Conservation (phyloP, 2,113 vertebrate species). For the Scortum barcoo region DNA sequence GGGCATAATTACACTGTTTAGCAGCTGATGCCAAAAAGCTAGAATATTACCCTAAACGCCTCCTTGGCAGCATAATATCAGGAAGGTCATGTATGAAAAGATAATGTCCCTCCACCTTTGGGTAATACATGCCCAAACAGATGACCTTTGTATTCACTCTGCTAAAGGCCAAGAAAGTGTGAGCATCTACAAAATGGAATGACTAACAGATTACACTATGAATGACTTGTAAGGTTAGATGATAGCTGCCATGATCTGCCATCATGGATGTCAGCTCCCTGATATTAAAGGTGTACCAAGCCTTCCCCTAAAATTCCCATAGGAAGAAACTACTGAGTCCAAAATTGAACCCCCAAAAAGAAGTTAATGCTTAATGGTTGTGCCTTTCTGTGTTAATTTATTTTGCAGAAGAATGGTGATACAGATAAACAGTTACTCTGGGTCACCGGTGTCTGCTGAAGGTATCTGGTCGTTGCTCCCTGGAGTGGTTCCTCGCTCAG, state of each 20-base stretch:
- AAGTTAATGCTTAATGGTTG: background rate
- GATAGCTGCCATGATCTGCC: constrained; percentile 21
- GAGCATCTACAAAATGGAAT: constrained; percentile 41
- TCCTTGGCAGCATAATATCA: constrained; percentile 64
- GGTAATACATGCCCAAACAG: constrained; percentile 53
- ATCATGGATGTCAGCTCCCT: background rate
- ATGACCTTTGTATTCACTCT: constrained; percentile 79
- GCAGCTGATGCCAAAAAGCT: constrained; percentile 28
- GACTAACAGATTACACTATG: constrained; percentile 55
- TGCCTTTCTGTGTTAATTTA: constrained; percentile 16
- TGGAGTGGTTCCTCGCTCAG: constrained; percentile 60
- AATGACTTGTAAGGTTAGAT: constrained; percentile 25
- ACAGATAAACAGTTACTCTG: background rate
- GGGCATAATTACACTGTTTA: background rate
- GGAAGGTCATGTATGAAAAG: constrained; percentile 55
- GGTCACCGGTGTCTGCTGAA: constrained; percentile 26
- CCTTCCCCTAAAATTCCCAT: too few species aligned
- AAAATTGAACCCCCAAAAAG: background rate
- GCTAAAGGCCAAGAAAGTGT: constrained; percentile 76
- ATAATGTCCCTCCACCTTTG: constrained; percentile 50
- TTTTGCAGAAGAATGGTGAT: background rate
- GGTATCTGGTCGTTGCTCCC: constrained; percentile 66
- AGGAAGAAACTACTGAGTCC: background rate
- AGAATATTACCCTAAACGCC: constrained; percentile 37
- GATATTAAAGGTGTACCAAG: background rate